Conservation (phyloP, 1,140 invertebrate species). For the Dolichoris vasculosae region DNA sequence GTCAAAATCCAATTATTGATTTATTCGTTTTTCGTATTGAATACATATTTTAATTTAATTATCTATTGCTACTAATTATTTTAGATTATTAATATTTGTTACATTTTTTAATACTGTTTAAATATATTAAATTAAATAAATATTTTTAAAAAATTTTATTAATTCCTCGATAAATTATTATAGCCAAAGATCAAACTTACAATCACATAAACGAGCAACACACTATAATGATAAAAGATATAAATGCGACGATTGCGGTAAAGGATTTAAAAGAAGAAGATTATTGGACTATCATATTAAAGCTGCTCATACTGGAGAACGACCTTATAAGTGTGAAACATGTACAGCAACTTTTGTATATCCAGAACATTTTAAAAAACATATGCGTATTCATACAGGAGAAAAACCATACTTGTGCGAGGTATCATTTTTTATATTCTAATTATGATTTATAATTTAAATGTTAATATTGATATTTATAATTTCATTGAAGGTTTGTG, state of each 20-base stretch:
- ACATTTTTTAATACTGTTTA: neutral
- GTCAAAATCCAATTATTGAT: constrained; percentile 22
- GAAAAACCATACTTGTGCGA: constrained; percentile 87
- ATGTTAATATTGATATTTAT: neutral
- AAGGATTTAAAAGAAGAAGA: constrained; percentile 83
- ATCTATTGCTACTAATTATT: too few relatives aligned
- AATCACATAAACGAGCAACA: constrained; percentile 85
- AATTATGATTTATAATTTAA: neutral
- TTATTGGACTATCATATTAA: constrained; percentile 88
- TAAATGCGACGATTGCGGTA: constrained; percentile 81
- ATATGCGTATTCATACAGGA: constrained; percentile 85
- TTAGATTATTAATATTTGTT: too few relatives aligned
- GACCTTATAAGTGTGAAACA: constrained; percentile 83
- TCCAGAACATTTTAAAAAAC: constrained; percentile 89
- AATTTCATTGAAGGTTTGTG: constrained; percentile 79
- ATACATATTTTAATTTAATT: constrained; percentile 15
- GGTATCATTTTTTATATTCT: constrained; percentile 69
- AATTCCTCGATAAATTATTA: constrained; percentile 53
- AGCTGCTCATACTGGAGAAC: constrained; percentile 85
- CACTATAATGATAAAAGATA: constrained; percentile 86
- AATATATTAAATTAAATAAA: too few relatives aligned
- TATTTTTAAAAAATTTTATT: too few relatives aligned
- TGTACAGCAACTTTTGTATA: constrained; percentile 88
- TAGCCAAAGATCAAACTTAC: constrained; percentile 85
- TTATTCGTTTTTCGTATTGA: neutral